Conservation (phyloP, 2,113 vertebrate genomes). For the Hippolais icterina region DNA sequence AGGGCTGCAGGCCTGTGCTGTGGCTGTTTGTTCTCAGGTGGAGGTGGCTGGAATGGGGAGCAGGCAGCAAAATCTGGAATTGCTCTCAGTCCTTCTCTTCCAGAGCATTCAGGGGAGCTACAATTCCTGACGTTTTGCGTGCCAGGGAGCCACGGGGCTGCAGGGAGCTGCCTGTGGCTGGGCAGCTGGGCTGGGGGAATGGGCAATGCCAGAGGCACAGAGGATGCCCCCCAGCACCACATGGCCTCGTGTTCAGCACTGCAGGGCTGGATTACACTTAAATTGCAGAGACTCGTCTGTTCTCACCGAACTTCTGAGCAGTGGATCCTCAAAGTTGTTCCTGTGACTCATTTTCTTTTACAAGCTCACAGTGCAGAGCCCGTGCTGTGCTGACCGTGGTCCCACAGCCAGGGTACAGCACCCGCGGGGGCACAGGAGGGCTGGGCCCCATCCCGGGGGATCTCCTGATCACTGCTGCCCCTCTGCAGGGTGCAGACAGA, state of each 20-base stretch:
- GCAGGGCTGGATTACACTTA: background rate
- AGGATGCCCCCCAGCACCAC: rapidly evolving
- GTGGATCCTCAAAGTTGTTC: rapidly evolving
- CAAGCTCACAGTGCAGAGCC: background rate
- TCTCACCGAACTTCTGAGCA: background rate
- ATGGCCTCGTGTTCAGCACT: rapidly evolving
- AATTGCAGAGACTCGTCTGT: rapidly evolving
- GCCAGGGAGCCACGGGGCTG: background rate
- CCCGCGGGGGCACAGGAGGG: background rate
- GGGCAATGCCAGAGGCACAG: background rate
- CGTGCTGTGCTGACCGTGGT: background rate
- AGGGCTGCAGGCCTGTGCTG: background rate
- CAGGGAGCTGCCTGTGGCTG: background rate
- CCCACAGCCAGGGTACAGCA: rapidly evolving
- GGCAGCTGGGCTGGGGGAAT: rapidly evolving
- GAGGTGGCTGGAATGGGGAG: background rate
- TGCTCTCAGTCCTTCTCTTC: background rate
- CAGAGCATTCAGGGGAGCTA: background rate
- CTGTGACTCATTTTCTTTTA: background rate
- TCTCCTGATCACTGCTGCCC: rapidly evolving
- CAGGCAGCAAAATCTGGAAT: background rate
- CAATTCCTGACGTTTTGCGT: background rate
- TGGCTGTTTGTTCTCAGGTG: background rate
- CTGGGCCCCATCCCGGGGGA: background rate
- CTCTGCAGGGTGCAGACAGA: background rate